These are phyloP conservation scores for Plusia festucae DNA, from an alignment of 2,888 invertebrate genomes.

Conservation along the genomic window DNA sequence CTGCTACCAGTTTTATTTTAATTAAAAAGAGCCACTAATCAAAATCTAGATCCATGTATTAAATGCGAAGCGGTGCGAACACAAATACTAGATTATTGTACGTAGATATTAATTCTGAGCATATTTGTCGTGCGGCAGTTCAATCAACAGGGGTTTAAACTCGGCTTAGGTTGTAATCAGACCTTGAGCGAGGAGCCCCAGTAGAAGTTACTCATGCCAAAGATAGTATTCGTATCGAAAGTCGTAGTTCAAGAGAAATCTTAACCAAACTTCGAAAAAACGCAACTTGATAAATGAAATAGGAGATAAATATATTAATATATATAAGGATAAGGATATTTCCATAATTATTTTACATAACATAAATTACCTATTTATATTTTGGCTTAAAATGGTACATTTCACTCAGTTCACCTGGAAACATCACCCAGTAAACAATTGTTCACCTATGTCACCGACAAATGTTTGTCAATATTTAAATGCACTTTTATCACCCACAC, in stretches of 20 bases:
- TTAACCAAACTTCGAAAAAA: not conserved
- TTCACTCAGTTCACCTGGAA: too few relatives aligned
- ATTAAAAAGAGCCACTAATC: slow-evolving; percentile 46
- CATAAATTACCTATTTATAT: too few relatives aligned
- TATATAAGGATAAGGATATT: too few relatives aligned
- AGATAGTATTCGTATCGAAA: not conserved
- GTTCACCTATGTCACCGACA: too few relatives aligned
- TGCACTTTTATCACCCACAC: too few relatives aligned
- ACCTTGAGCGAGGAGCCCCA: slow-evolving; percentile 19
- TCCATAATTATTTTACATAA: too few relatives aligned
- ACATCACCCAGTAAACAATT: too few relatives aligned
- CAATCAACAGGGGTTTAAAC: slow-evolving; percentile 56
- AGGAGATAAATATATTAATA: too few relatives aligned
- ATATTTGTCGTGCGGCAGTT: slow-evolving; percentile 55
- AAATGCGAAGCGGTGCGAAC: slow-evolving; percentile 24
- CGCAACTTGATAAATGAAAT: not conserved
- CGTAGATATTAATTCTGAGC: slow-evolving; percentile 48
- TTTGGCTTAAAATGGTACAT: too few relatives aligned
- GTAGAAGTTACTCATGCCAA: slow-evolving; percentile 3
- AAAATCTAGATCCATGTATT: slow-evolving; percentile 40
- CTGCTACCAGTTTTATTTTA: slow-evolving; percentile 24
- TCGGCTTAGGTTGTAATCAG: slow-evolving; percentile 54
- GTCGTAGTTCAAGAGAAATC: not conserved
- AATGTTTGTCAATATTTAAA: too few relatives aligned
- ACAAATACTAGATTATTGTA: slow-evolving; percentile 54